These are phyloP conservation scores for Folsomia manolachei DNA, from an alignment of 2,888 invertebrate genomes.

Conservation along the genomic window DNA sequence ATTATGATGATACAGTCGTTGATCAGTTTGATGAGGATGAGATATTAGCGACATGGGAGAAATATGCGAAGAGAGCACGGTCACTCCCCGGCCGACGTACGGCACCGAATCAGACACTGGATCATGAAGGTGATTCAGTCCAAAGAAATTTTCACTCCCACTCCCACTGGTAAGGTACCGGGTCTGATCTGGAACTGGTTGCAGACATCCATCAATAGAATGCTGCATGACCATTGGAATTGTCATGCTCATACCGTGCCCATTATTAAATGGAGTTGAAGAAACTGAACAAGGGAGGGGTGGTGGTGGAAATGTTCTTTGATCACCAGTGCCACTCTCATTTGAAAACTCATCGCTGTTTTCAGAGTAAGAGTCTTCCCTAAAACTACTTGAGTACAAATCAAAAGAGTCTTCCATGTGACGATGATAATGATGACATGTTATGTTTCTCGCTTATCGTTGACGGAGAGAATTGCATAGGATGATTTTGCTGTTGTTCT, in stretches of 20 bases:
- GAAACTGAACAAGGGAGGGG: neutral
- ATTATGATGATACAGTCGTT: neutral
- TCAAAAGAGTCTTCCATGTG: conserved; percentile 61
- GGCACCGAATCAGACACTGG: neutral
- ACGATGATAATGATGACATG: too few species aligned
- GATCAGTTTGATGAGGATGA: neutral
- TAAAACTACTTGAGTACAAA: conserved; percentile 59
- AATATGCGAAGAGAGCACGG: neutral
- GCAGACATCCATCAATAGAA: neutral
- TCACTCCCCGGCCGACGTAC: neutral
- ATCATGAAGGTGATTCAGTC: neutral
- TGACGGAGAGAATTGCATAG: conserved; percentile 32
- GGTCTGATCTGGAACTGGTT: neutral
- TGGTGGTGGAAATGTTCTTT: neutral
- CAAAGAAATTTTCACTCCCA: neutral
- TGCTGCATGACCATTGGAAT: neutral
- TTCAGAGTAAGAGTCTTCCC: conserved; percentile 62
- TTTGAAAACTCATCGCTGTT: conserved; percentile 56
- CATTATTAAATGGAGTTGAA: neutral
- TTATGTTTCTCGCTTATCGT: too few species aligned
- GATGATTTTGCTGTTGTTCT: neutral
- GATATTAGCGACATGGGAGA: neutral
- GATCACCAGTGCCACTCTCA: conserved; percentile 46
- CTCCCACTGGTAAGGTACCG: too few species aligned
- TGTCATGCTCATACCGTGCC: neutral